Evolutionary conservation across 1,140 invertebrate species (phyloP).

Genomic region (Cheumatopsyche charites): DNA sequence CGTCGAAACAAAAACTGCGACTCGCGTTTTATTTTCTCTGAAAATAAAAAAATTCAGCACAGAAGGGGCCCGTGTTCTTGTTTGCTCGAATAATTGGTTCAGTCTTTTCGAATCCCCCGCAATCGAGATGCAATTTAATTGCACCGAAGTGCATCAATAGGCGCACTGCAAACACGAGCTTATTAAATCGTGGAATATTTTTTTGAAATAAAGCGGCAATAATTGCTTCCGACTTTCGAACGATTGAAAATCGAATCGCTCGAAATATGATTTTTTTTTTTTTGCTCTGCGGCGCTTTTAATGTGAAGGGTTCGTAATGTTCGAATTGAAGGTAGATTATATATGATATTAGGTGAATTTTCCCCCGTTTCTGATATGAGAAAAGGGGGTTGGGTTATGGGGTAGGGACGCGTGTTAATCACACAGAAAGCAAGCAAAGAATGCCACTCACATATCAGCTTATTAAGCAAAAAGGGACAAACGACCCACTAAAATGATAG

Average conservation of each 20-base stretch:
- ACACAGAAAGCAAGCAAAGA: constrained; percentile 43
- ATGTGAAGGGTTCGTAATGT: background rate
- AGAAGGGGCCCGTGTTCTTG: background rate
- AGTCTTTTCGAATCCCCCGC: background rate
- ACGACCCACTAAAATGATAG: background rate
- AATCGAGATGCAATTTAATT: constrained; percentile 14
- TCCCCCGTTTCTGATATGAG: too few species aligned
- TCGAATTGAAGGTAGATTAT: background rate
- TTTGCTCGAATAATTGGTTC: constrained; percentile 1
- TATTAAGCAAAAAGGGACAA: constrained; percentile 35
- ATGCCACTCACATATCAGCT: constrained; percentile 46
- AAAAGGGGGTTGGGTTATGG: constrained; percentile 11
- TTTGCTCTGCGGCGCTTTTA: constrained; percentile 3
- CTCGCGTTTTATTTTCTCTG: too few species aligned
- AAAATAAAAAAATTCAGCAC: background rate
- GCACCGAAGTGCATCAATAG: background rate
- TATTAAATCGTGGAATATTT: too few species aligned
- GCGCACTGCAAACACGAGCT: too few species aligned
- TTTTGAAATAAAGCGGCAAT: too few species aligned
- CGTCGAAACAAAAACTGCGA: too few species aligned
- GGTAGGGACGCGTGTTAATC: constrained; percentile 33
- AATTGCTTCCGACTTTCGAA: too few species aligned
- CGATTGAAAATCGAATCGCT: too few species aligned
- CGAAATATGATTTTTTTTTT: background rate
- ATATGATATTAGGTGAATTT: too few species aligned